Evolutionary conservation across 2,113 vertebrate species (phyloP).

Genomic region (Rhodinocichla rosea): DNA sequence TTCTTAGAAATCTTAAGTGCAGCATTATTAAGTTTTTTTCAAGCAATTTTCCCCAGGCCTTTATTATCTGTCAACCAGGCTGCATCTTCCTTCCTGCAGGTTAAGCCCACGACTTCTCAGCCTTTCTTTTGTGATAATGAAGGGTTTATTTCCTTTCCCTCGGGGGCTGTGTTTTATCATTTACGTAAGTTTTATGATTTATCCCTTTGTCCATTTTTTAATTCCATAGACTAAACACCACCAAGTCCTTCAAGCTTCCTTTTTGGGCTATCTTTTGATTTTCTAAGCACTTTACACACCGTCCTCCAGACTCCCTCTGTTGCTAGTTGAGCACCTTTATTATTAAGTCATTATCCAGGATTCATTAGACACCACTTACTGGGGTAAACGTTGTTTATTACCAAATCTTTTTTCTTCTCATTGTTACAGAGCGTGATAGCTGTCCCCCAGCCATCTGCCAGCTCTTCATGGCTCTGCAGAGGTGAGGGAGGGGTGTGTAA

Average conservation of each 20-base stretch:
- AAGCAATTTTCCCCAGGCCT: neutral
- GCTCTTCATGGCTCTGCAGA: neutral
- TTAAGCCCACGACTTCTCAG: neutral
- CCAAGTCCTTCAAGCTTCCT: neutral
- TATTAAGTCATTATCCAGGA: neutral
- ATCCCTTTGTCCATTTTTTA: accelerated
- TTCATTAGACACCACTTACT: neutral
- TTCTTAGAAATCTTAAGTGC: neutral
- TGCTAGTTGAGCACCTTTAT: neutral
- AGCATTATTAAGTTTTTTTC: neutral
- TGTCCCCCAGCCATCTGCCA: neutral
- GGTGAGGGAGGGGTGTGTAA: neutral
- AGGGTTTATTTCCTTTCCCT: neutral
- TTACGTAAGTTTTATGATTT: neutral
- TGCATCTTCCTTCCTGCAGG: neutral
- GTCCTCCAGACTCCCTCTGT: neutral
- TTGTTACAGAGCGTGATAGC: neutral
- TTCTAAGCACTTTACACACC: neutral
- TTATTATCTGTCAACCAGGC: neutral
- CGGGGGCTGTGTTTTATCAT: accelerated
- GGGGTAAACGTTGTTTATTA: neutral
- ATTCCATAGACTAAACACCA: neutral
- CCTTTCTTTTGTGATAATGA: neutral
- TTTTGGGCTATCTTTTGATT: neutral
- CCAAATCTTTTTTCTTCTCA: neutral